phyloP scores from a whole-genome alignment of 2,113 vertebrate species.

The Camarhynchus parvulus region DNA sequence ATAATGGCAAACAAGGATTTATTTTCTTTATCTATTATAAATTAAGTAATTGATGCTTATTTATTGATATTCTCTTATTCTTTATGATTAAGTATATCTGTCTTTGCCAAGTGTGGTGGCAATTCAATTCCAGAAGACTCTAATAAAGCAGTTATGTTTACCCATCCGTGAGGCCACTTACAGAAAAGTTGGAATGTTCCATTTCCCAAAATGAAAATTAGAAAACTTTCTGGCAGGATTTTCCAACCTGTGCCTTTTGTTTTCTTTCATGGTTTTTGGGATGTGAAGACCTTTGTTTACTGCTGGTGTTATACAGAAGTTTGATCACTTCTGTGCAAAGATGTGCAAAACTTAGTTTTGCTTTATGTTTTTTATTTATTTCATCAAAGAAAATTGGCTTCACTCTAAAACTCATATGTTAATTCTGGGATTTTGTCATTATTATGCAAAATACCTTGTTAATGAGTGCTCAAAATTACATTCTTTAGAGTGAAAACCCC shows the following conservation, averaged over 20 bases:
- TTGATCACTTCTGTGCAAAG: background rate
- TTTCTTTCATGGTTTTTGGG: background rate
- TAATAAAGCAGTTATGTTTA: background rate
- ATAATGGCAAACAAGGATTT: background rate
- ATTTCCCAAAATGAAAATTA: background rate
- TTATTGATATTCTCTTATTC: background rate
- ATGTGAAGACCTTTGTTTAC: background rate
- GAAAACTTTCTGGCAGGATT: background rate
- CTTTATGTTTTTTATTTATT: background rate
- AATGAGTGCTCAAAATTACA: background rate
- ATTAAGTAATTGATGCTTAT: background rate
- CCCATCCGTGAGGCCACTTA: background rate
- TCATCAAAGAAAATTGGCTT: background rate
- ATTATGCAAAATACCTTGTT: accelerated
- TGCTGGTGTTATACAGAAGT: background rate
- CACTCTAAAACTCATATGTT: background rate
- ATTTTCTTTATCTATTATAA: background rate
- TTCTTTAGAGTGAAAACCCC: accelerated
- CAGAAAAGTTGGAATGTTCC: background rate
- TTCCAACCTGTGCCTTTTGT: background rate
- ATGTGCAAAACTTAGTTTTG: background rate
- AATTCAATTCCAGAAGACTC: background rate
- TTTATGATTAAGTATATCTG: background rate
- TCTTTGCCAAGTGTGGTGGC: background rate
- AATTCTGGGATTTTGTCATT: background rate